Conservation (phyloP, 2,888 invertebrate genomes). For the Tridacna gigas region DNA sequence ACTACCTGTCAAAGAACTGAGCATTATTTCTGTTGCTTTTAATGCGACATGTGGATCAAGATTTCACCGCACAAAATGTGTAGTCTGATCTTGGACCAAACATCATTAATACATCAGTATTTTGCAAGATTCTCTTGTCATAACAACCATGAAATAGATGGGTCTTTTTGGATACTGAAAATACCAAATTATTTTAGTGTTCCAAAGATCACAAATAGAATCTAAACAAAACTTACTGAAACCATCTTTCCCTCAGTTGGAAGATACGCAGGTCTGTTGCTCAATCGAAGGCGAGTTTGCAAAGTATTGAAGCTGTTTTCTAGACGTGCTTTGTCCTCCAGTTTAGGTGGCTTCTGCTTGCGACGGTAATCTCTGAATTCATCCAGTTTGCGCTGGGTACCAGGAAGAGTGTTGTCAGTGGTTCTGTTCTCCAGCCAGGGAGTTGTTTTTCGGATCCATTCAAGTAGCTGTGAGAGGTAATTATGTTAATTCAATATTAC, state of each 20-base stretch:
- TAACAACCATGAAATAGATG: too few species aligned
- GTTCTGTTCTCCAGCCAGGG: slow-evolving; percentile 88
- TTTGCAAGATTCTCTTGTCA: too few species aligned
- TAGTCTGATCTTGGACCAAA: too few species aligned
- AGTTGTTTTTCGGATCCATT: slow-evolving; percentile 99
- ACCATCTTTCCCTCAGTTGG: slow-evolving; percentile 99
- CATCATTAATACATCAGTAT: too few species aligned
- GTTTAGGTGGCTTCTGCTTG: slow-evolving; percentile 99
- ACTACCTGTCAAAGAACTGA: too few species aligned
- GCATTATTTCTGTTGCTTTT: too few species aligned
- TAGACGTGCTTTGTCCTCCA: slow-evolving; percentile 99
- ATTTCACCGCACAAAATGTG: too few species aligned
- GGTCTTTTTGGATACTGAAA: too few species aligned
- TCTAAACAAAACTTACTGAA: slow-evolving; percentile 88
- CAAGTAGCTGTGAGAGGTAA: slow-evolving; percentile 90
- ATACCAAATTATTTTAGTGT: too few species aligned
- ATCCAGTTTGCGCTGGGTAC: slow-evolving; percentile 98
- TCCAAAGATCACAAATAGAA: too few species aligned
- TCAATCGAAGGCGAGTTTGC: slow-evolving; percentile 98
- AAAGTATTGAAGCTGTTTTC: slow-evolving; percentile 99
- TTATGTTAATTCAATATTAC: neutral
- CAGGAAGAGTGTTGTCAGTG: slow-evolving; percentile 98
- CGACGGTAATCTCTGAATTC: slow-evolving; percentile 99
- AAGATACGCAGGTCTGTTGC: slow-evolving; percentile 99
- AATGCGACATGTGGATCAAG: too few species aligned